Percentiles rank a stretch among this genome's conserved stretches.
Evolutionary conservation across 2,888 invertebrate species (phyloP).

Genomic region (Malthinus seriepunctatus): DNA sequence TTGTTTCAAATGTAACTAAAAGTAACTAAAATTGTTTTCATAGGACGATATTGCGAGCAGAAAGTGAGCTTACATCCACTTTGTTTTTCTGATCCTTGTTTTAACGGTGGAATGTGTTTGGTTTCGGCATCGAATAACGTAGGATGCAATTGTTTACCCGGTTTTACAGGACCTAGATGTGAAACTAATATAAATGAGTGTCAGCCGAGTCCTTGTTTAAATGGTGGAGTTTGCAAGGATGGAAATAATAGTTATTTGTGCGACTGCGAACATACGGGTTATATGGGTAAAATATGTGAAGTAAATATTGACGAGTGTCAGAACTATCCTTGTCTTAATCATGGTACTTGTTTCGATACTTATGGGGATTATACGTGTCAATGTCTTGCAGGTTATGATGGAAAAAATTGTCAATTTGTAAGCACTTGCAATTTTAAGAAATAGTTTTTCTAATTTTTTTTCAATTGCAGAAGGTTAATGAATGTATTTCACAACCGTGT

Average conservation of each 20-base stretch:
- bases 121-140: constrained; percentile 57
- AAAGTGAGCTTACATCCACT: constrained; percentile 69
- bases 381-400: constrained; percentile 78
- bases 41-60: constrained; percentile 71
- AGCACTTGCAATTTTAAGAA: constrained; percentile 35
- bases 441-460: background rate
- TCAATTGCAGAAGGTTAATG: constrained; percentile 55
- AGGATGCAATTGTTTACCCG: constrained; percentile 55
- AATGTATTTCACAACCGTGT: constrained; percentile 65
- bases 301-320: constrained; percentile 80
- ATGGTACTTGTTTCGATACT: constrained; percentile 79
- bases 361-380: constrained; percentile 81
- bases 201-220: constrained; percentile 67
- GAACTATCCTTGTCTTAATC: constrained; percentile 70
- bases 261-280: constrained; percentile 77
- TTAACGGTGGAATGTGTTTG: constrained; percentile 77
- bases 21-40: constrained; percentile 9
- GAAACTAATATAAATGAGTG: constrained; percentile 81
- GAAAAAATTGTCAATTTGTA: constrained; percentile 75
- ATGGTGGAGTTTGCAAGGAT: constrained; percentile 75
- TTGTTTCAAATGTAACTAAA: constrained; percentile 2
- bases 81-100: constrained; percentile 78
- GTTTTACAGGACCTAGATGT: constrained; percentile 70
- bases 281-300: constrained; percentile 73
- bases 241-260: constrained; percentile 76